Evolutionary conservation across 2,888 invertebrate species (phyloP), one percentile per base, ranked within the genome.

Genomic region (Flexamia atlantica): DNA sequence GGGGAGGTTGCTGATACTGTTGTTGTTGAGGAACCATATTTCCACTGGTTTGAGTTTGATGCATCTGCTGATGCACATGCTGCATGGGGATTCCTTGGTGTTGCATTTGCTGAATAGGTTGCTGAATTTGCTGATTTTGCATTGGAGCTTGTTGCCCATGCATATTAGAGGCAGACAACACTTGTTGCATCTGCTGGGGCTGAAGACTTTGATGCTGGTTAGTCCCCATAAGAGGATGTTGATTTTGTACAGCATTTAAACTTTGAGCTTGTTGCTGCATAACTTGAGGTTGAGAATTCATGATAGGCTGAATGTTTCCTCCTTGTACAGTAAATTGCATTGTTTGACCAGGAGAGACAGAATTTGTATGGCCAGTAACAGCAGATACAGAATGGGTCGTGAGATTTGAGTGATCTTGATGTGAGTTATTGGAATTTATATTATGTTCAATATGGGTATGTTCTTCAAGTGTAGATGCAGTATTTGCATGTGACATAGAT

Each of bases 41-140:
- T 20, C 85, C 86, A 64, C 86, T 86, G 64, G 86, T 86, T 68
- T 87, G 87, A 30, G 87, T 86, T 64, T 88, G 88, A 76, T 87
- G 86, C 82, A 88, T 88, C 82, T 87, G 88, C 53, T 88, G 89
- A 79, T 87, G 88, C 64, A 86, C 87, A 81, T 87, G 88, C 70
- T 85, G 87, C 84, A 84, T 85, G 42, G 88, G 84, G 90, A 92
- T 91, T 88, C 91, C 91, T 36, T 76, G 76, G 20, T 91, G 90
- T 87, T 92, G 92, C 90, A 92, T 92, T 84, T 91, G 90, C 85
- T 91, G 90, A 86, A 90, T 90, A 89, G 91, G 91, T 88, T 85
- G 87, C 80, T 86, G 87, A 79, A 87, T 84, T 80, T 81, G 87
- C 84, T 85, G 86, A 85, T 76, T 86, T 74, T 81, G 85, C 80